phyloP scores from a whole-genome alignment of 2,888 invertebrate genomes.

The Cephonodes hylas region DNA sequence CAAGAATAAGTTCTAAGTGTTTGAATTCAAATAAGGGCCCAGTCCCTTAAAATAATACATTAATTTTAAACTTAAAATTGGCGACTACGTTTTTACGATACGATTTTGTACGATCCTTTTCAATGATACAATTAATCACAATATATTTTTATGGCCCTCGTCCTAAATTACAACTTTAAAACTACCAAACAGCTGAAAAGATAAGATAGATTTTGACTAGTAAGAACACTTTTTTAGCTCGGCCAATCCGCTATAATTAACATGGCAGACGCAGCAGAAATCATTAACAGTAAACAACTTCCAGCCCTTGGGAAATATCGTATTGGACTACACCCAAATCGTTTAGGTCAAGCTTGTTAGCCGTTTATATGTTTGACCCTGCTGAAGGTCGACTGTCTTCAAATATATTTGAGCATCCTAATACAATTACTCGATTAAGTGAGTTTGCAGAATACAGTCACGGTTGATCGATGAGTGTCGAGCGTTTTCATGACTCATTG shows the following conservation, averaged over 20 bases:
- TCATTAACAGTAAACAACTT: conserved; percentile 18
- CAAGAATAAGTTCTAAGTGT: too few species aligned
- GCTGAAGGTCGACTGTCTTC: not conserved
- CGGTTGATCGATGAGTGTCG: not conserved
- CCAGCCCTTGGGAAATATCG: conserved; percentile 13
- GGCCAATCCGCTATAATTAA: not conserved
- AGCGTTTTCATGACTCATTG: not conserved
- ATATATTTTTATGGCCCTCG: too few species aligned
- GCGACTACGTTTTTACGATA: too few species aligned
- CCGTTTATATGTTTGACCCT: conserved; percentile 4
- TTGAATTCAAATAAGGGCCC: too few species aligned
- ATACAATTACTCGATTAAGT: not conserved
- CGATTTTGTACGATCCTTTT: too few species aligned
- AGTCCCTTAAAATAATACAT: too few species aligned
- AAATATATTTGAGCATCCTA: not conserved
- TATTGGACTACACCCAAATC: conserved; percentile 12
- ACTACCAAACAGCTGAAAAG: too few species aligned
- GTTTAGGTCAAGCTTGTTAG: conserved; percentile 11
- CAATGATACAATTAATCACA: too few species aligned
- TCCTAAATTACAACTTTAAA: too few species aligned
- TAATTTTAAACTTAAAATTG: too few species aligned
- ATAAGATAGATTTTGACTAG: too few species aligned
- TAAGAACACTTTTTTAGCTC: not conserved
- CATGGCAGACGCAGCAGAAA: conserved; percentile 12
- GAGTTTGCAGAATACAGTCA: not conserved